Evolutionary conservation across 37 sponge, comb jelly and placozoan species (phyloP), one percentile per base, ranked within the genome.

Genomic region (Chondrilla cf. caribensis): DNA sequence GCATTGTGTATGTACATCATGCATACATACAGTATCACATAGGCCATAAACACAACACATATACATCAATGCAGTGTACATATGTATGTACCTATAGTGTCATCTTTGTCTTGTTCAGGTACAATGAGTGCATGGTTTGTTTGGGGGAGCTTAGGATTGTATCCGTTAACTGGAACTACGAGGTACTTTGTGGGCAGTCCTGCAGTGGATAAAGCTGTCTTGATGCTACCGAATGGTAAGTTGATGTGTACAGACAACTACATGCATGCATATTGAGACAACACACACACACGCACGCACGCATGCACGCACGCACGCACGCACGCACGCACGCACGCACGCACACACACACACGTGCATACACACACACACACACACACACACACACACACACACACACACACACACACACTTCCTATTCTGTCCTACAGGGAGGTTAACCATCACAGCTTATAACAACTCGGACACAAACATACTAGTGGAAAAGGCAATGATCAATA

Each of bases 61-160:
- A 66, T 19, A 11, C 68, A n/a, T n/a, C n/a, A n/a, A n/a, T n/a
- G n/a, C n/a, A n/a, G n/a, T n/a, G n/a, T n/a, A n/a, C n/a, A n/a
- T n/a, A 66, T 21, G 24, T 66, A 26, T 11, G 68, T 66, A 25
- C 31, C 31, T 25, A 17, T 5, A 25, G 22, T n/a, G n/a, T n/a
- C n/a, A n/a, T n/a, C n/a, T n/a, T n/a, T n/a, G n/a, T n/a, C 3
- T 17, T 22, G 3, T 26, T 22, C 58, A 85, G 86, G 86, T 9
- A 87, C 88, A 25, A 47, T 87, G 84, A 87, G 88, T 83, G 81
- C 88, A 6, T 87, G 88, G 88, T 87, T 38, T 59, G 79, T 87
- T 42, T 87, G 88, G 88, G 54, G 79, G 55, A 54, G 72, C 2
- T 33, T 87, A 44, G 88, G 88, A 0, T 58, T 87, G 24, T 87